Conservation (phyloP, 2,113 vertebrate genomes). For the Eretmochelys imbricata region DNA sequence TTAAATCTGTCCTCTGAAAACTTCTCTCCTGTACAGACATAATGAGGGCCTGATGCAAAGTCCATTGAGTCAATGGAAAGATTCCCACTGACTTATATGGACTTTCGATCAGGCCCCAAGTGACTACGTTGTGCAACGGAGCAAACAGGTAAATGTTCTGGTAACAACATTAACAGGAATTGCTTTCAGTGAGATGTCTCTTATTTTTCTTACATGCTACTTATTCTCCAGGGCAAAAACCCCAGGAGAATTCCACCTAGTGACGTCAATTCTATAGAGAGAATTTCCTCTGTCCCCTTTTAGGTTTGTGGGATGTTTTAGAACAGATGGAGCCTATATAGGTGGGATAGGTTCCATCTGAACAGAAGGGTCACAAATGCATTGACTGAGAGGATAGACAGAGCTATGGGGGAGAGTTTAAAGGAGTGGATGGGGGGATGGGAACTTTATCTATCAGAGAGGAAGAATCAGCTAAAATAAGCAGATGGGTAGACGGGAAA, state of each 20-base stretch:
- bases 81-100: conserved; percentile 47
- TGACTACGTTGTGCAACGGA: not conserved
- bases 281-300: conserved; percentile 80
- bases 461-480: conserved; percentile 80
- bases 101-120: conserved; percentile 43
- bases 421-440: conserved; percentile 81
- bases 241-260: conserved; percentile 82
- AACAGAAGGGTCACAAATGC: conserved; percentile 86
- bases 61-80: conserved; percentile 57
- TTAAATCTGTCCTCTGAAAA: not conserved
- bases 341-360: conserved; percentile 83
- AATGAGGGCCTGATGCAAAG: conserved; percentile 25
- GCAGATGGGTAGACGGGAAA: conserved; percentile 81
- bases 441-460: conserved; percentile 82
- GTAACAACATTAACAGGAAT: conserved; percentile 30
- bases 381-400: conserved; percentile 87
- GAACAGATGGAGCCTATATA: conserved; percentile 85
- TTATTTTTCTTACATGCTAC: conserved; percentile 73
- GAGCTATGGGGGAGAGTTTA: conserved; percentile 87
- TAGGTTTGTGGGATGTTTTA: conserved; percentile 80
- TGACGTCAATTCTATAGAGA: conserved; percentile 84
- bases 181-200: conserved; percentile 67
- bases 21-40: not conserved
- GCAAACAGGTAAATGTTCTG: conserved; percentile 21
- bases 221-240: conserved; percentile 74